A percentile compares a stretch with the other conserved stretches of the same genome.
These are phyloP conservation scores for Antechinus flavipes DNA, from an alignment of 2,113 vertebrate species.

Conservation along the genomic window DNA sequence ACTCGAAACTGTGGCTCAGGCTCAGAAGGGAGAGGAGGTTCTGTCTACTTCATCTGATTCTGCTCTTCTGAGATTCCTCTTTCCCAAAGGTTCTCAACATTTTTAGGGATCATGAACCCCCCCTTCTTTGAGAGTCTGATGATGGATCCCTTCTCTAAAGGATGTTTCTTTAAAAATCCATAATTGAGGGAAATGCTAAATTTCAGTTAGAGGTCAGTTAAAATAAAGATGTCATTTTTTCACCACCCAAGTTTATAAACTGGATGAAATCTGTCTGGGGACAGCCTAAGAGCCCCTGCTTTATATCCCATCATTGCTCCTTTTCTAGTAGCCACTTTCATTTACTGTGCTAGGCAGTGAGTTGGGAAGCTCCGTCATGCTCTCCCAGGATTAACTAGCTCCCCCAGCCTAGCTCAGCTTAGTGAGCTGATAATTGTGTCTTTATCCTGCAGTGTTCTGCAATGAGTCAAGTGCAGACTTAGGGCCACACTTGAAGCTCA, in stretches of 20 bases:
- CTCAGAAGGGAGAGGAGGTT: neutral
- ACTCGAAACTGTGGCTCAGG: neutral
- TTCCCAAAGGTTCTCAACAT: neutral
- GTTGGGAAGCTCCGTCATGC: neutral
- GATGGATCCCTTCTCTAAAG: neutral
- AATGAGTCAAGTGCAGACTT: slow-evolving; percentile 2
- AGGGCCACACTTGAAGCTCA: neutral
- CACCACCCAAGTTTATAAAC: neutral
- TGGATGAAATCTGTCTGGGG: neutral
- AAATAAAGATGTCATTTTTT: neutral
- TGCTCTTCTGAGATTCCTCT: neutral
- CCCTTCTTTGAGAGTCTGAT: neutral
- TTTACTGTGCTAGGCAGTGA: neutral
- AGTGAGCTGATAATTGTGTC: neutral
- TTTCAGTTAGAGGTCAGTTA: neutral
- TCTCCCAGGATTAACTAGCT: neutral
- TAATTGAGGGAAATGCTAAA: neutral
- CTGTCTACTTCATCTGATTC: neutral
- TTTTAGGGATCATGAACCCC: neutral
- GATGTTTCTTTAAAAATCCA: neutral
- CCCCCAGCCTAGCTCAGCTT: neutral
- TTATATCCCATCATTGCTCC: neutral
- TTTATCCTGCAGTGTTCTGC: slow-evolving; percentile 18
- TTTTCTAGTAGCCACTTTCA: neutral
- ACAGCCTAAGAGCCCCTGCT: neutral